phyloP scores from a whole-genome alignment of 2,888 invertebrate genomes.

The Caenorhabditis virilis region DNA sequence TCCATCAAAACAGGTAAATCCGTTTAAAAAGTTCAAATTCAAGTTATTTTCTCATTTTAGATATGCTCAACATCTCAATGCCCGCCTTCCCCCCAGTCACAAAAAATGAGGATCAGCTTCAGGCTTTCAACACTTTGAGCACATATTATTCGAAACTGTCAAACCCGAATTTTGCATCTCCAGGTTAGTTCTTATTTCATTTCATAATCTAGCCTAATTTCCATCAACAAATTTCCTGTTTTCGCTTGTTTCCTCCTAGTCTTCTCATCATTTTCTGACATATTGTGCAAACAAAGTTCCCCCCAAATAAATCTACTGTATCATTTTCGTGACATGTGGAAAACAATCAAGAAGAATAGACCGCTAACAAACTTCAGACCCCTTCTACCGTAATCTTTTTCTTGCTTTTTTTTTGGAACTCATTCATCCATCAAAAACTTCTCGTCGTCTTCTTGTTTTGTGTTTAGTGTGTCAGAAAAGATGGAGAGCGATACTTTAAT shows the following conservation, averaged over 20 bases:
- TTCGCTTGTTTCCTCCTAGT: not conserved
- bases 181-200: conserved; percentile 14
- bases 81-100: conserved; percentile 25
- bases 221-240: not conserved
- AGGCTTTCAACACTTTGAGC: conserved; percentile 42
- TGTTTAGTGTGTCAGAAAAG: not conserved
- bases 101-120: conserved; percentile 41
- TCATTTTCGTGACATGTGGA: conserved; percentile 8
- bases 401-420: conserved; percentile 13
- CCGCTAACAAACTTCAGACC: conserved; percentile 22
- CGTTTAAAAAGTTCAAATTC: too few relatives aligned
- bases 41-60: too few relatives aligned
- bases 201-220: not conserved
- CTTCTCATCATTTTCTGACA: not conserved
- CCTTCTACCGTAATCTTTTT: conserved; percentile 25
- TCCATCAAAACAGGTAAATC: not conserved
- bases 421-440: conserved; percentile 40
- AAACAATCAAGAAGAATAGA: conserved; percentile 28
- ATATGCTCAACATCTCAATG: conserved; percentile 38
- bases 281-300: not conserved
- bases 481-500: conserved; percentile 33
- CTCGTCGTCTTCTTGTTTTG: not conserved
- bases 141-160: conserved; percentile 42
- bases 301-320: too few relatives aligned
- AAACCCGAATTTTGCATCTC: conserved; percentile 22